phyloP scores from a whole-genome alignment of 2,888 invertebrate species.

The Drosophila mimica region DNA sequence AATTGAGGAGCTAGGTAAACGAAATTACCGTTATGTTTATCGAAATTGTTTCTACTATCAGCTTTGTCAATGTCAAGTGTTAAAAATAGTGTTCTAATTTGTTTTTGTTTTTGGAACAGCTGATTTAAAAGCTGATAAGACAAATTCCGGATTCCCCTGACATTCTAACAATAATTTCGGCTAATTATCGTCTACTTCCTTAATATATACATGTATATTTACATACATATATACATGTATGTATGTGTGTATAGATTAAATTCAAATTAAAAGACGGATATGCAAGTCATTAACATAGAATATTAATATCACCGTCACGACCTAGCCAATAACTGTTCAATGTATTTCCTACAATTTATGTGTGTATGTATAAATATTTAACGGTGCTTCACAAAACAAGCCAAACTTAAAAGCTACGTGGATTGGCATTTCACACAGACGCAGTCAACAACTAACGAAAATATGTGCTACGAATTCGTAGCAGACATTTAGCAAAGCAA shows the following conservation, averaged over 20 bases:
- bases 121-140: conserved; percentile 27
- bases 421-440: conserved; percentile 20
- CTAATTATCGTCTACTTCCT: conserved; percentile 46
- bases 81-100: conserved; percentile 19
- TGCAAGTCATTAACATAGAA: conserved; percentile 58
- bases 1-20: conserved; percentile 17
- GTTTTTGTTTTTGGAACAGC: conserved; percentile 3
- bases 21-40: conserved; percentile 15
- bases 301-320: conserved; percentile 38
- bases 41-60: conserved; percentile 24
- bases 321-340: conserved; percentile 55
- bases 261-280: conserved; percentile 51
- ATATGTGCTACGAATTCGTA: conserved; percentile 9
- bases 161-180: conserved; percentile 18
- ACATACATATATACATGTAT: neutral
- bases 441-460: conserved; percentile 30
- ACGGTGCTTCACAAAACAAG: conserved; percentile 13
- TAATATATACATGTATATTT: neutral
- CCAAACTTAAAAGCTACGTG: conserved; percentile 26
- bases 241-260: conserved; percentile 1
- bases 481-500: too few relatives aligned
- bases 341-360: conserved; percentile 30
- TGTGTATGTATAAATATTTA: conserved; percentile 1
- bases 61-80: conserved; percentile 23
- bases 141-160: neutral